Conservation (phyloP, 2,113 vertebrate species). For the Nesogale talazaci region DNA sequence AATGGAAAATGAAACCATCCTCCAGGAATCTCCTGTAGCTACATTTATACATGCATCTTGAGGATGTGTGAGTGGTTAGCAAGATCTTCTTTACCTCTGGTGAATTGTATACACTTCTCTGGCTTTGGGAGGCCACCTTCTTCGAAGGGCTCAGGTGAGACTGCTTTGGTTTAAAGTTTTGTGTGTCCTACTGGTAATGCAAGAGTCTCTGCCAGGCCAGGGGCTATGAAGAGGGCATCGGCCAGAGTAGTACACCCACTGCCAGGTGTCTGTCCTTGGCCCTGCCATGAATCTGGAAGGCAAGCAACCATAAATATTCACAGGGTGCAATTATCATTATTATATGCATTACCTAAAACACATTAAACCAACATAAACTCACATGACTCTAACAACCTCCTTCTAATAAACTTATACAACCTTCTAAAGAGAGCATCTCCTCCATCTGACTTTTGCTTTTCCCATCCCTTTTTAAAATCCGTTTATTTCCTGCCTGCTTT, state of each 20-base stretch:
- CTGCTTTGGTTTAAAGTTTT: not conserved
- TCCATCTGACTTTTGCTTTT: not conserved
- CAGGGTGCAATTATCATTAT: constrained; percentile 51
- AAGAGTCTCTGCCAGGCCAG: not conserved
- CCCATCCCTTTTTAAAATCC: constrained; percentile 43
- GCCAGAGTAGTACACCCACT: not conserved
- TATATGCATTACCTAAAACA: constrained; percentile 38
- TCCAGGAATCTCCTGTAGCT: no score
- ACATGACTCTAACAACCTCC: constrained; percentile 1
- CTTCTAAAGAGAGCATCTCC: not conserved
- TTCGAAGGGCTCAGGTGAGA: not conserved
- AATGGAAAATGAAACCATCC: no score
- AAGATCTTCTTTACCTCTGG: no score
- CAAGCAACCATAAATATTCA: constrained; percentile 17
- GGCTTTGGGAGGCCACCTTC: not conserved
- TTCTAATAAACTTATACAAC: constrained; percentile 28
- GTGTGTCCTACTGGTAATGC: not conserved
- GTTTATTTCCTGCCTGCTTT: constrained; percentile 36
- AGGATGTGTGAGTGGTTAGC: no score
- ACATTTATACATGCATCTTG: no score
- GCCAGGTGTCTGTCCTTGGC: not conserved
- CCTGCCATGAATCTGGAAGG: not conserved
- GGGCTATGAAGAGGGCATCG: not conserved
- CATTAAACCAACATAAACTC: constrained; percentile 24
- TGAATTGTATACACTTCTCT: no score